Conservation (phyloP, 1,140 invertebrate species). For the Coelopa frigida region DNA sequence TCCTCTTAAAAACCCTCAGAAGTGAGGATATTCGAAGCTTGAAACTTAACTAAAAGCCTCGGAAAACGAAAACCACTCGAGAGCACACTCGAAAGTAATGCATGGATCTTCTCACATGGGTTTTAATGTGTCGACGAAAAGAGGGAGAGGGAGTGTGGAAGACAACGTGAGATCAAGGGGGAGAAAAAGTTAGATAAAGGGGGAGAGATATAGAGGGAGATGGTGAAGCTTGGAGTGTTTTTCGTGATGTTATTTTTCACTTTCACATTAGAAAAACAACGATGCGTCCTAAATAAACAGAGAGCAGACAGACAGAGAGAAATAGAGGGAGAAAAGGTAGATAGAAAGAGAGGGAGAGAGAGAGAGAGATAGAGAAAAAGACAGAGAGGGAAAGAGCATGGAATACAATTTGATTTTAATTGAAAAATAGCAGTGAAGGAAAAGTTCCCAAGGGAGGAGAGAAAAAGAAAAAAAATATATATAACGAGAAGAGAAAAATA, state of each 20-base stretch:
- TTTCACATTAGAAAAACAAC: slow-evolving; percentile 3
- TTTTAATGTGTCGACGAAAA: no score
- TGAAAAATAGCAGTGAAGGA: slow-evolving; percentile 13
- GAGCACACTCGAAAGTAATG: no score
- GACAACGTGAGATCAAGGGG: no score
- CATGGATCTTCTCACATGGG: no score
- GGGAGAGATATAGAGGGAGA: background rate
- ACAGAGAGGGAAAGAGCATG: slow-evolving; percentile 15
- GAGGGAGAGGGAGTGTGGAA: no score
- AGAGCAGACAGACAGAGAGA: slow-evolving; percentile 3
- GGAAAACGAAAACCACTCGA: no score
- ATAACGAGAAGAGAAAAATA: no score
- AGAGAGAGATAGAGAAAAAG: slow-evolving; percentile 10
- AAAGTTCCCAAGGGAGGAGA: background rate
- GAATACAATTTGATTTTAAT: slow-evolving; percentile 18
- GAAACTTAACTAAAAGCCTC: no score
- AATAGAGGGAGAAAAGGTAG: no score
- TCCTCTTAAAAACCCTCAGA: no score
- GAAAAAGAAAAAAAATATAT: no score
- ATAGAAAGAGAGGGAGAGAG: slow-evolving; percentile 12
- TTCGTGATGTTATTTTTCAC: slow-evolving; percentile 1
- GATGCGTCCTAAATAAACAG: slow-evolving; percentile 15
- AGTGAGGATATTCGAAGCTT: no score
- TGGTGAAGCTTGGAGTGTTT: background rate
- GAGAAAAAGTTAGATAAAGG: background rate